phyloP scores from a whole-genome alignment of 2,113 vertebrate species.

The Microcebus jonahi region DNA sequence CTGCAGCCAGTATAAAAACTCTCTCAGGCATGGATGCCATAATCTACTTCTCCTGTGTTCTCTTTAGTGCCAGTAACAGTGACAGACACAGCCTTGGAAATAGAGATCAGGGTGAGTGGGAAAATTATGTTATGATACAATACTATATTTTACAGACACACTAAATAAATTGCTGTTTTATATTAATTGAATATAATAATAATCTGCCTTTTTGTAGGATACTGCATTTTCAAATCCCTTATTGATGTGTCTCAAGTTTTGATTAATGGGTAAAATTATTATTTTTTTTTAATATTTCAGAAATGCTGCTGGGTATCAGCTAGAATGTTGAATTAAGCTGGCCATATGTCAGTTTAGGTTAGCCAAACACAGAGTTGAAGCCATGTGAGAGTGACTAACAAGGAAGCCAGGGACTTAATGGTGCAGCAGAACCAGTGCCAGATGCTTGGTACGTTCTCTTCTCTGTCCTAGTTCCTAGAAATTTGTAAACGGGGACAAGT shows the following conservation, averaged over 20 bases:
- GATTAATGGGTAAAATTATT: neutral
- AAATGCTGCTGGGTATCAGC: neutral
- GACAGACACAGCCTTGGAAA: neutral
- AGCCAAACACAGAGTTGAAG: neutral
- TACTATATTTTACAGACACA: neutral
- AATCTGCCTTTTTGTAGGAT: neutral
- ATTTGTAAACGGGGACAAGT: neutral
- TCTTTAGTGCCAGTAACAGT: neutral
- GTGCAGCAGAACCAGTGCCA: neutral
- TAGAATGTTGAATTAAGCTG: neutral
- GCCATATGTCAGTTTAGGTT: neutral
- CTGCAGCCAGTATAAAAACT: neutral
- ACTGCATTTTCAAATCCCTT: neutral
- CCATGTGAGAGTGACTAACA: neutral
- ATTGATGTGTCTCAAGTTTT: neutral
- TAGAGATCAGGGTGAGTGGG: neutral
- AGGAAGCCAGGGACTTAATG: neutral
- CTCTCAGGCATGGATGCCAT: neutral
- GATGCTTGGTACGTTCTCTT: neutral
- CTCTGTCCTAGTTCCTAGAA: neutral
- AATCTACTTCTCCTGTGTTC: neutral
- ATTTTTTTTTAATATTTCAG: neutral
- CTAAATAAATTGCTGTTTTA: neutral
- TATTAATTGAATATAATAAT: neutral
- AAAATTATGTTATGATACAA: neutral